Percentiles rank a stretch among this genome's conserved stretches.
Evolutionary conservation across 2,113 vertebrate genomes (phyloP).

Genomic region (Leiothrix lutea): DNA sequence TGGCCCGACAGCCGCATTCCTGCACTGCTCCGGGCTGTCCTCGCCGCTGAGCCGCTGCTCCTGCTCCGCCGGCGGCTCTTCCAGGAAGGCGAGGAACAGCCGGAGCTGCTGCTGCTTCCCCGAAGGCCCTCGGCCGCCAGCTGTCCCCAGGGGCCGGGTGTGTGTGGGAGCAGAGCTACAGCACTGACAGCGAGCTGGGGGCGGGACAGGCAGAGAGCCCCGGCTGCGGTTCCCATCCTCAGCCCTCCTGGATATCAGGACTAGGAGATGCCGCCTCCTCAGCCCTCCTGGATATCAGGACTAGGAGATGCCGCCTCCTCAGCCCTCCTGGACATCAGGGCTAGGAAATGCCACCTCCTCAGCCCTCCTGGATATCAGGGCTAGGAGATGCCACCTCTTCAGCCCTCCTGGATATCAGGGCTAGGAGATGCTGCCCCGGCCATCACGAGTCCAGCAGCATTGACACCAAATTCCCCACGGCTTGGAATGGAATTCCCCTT

Average conservation of each 20-base stretch:
- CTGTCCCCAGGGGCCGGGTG: not conserved
- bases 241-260: fast-evolving
- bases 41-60: not conserved
- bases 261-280: too few relatives aligned
- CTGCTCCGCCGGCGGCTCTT: not conserved
- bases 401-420: fast-evolving
- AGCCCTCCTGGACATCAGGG: too few relatives aligned
- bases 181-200: not conserved
- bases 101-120: not conserved
- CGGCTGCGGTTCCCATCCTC: not conserved
- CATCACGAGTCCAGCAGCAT: fast-evolving
- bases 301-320: fast-evolving
- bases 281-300: too few relatives aligned
- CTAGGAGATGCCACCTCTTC: too few relatives aligned
- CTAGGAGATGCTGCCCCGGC: fast-evolving
- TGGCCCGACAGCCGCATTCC: not conserved
- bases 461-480: fast-evolving
- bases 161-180: not conserved
- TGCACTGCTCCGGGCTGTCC: not conserved
- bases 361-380: too few relatives aligned
- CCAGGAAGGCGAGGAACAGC: not conserved
- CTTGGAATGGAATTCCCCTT: too few relatives aligned
- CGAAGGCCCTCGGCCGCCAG: not conserved
- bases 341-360: fast-evolving
- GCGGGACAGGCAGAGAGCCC: not conserved